phyloP scores from a whole-genome alignment of 2,888 invertebrate species.

The Piscicola geometra region DNA sequence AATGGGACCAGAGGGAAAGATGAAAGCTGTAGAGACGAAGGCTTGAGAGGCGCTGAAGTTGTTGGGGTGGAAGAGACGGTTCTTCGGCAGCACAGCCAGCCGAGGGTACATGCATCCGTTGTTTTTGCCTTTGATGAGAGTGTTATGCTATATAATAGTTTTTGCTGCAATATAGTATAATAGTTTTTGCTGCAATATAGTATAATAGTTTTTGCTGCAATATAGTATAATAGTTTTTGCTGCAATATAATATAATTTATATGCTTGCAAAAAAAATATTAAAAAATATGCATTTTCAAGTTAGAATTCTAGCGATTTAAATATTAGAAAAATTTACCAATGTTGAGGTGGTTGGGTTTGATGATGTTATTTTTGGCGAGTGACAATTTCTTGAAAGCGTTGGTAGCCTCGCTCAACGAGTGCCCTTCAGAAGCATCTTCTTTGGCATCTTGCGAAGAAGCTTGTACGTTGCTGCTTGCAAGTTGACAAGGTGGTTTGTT shows the following conservation, averaged over 20 bases:
- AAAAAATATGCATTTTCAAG: too few relatives aligned
- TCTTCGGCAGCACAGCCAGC: constrained; percentile 15
- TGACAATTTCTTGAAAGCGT: background rate
- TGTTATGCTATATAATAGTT: too few relatives aligned
- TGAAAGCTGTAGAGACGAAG: constrained; percentile 24
- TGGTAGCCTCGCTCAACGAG: background rate
- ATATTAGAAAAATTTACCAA: too few relatives aligned
- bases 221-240: too few relatives aligned
- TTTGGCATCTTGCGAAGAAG: background rate
- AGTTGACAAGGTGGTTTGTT: background rate
- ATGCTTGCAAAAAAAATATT: too few relatives aligned
- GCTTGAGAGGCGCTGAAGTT: background rate
- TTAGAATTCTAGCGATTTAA: too few relatives aligned
- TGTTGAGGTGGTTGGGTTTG: background rate
- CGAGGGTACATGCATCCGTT: constrained; percentile 7
- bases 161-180: too few relatives aligned
- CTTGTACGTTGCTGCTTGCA: background rate
- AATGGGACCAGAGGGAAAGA: constrained; percentile 26
- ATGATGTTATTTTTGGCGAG: background rate
- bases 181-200: too few relatives aligned
- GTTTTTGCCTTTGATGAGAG: background rate
- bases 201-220: too few relatives aligned
- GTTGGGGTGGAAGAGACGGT: constrained; percentile 26
- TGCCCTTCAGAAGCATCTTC: background rate
- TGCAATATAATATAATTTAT: background rate